These are phyloP conservation scores for Drosophila leontia DNA, from an alignment of 1,140 invertebrate species.

Conservation along the genomic window DNA sequence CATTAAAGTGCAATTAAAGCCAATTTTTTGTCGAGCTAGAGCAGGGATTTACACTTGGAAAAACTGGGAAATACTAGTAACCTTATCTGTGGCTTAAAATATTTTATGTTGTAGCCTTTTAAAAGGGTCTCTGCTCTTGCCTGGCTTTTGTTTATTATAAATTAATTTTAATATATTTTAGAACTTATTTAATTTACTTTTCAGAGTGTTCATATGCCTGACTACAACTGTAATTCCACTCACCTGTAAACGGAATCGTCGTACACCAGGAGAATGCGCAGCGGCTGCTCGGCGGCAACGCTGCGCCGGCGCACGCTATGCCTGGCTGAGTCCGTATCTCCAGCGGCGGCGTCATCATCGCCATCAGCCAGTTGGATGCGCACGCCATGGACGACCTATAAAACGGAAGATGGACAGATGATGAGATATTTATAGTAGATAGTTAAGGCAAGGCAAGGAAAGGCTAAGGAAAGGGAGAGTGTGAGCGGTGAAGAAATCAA, in stretches of 20 bases:
- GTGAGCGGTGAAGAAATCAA: constrained; percentile 17
- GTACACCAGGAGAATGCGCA: constrained; percentile 95
- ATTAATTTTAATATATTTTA: neutral
- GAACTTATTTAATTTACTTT: neutral
- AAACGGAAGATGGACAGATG: constrained; percentile 36
- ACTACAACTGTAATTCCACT: constrained; percentile 66
- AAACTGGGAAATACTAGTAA: neutral
- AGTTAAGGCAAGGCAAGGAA: constrained; percentile 2
- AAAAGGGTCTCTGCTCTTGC: neutral
- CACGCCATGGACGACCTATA: constrained; percentile 93
- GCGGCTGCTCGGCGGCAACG: constrained; percentile 89
- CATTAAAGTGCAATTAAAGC: constrained; percentile 73
- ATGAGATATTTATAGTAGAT: constrained; percentile 14
- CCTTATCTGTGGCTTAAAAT: no score
- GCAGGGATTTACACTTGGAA: constrained; percentile 16
- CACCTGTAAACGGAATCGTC: constrained; percentile 95
- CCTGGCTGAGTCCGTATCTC: constrained; percentile 80
- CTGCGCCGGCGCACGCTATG: constrained; percentile 93
- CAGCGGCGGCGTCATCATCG: constrained; percentile 41
- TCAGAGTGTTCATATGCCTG: neutral
- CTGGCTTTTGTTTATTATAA: no score
- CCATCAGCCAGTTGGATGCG: constrained; percentile 86
- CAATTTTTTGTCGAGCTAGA: constrained; percentile 41
- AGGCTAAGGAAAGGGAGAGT: constrained; percentile 14
- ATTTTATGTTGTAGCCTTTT: neutral